Base-by-base conservation (phyloP, 2,113 vertebrate genomes). In the Pelobates fuscus region DNA sequence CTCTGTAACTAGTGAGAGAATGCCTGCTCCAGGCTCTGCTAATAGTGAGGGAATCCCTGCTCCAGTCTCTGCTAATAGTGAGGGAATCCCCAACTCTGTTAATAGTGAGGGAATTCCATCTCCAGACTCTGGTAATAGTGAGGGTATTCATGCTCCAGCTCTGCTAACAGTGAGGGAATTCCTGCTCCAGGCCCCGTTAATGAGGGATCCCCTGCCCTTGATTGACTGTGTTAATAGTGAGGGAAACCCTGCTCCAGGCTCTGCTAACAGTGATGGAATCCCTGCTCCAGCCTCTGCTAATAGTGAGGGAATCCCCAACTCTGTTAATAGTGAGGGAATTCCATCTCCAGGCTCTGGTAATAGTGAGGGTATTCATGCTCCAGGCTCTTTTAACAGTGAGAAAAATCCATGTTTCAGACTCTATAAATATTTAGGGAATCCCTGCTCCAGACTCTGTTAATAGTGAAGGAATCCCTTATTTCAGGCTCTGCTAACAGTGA, bases 251-350 rank as follows among this genome's bases (percentile, higher is more conserved):
- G 21, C 21, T 12, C 54, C 32, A 12, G n/a, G 6, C 7, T 20
- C 12, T 24, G 12, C 21, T 23, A 10, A 57, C 5, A 24, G n/a
- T 10, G 54, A 24, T 3, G 54, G 54, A 24, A 14, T 5, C 4
- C 52, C 18, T 8, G 7, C 7, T 21, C 21, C 18, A 0, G 5
- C 32, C 10, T 10, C 32, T 37, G 32, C 32, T 37, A 37, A 37
- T 37, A 37, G 5, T 37, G 32, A 37, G 32, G 32, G 32, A 37
- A 37, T 37, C 32, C 32, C 32, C 10, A 5, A 5, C 10, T 10
- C 32, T 37, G 32, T 18, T 20, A 18, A 55, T n/a, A 55, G 37
- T 27, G 67, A 59, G 54, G 67, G 67, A 41, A 15, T 69, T 12
- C 66, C 18, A 3, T 2, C 7, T 21, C 21, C 52, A 2, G 2